Evolutionary conservation across 2,113 vertebrate genomes (phyloP).

Genomic region (Hymenochirus boettgeri): DNA sequence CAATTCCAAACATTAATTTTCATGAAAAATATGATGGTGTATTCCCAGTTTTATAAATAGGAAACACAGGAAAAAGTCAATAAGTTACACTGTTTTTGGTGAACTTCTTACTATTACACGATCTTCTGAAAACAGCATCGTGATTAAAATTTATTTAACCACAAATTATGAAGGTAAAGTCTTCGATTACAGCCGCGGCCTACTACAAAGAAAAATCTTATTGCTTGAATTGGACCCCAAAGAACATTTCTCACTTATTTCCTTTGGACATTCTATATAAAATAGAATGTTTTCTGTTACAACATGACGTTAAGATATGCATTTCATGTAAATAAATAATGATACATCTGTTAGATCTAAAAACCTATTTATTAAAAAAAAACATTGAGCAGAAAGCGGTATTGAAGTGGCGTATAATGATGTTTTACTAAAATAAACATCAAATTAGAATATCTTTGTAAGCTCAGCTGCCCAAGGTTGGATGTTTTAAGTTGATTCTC

Average conservation of each 20-base stretch:
- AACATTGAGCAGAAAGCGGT: neutral
- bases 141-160: neutral
- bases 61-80: neutral
- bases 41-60: neutral
- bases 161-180: neutral
- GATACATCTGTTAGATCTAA: constrained; percentile 30
- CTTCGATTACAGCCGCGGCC: neutral
- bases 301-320: constrained; percentile 30
- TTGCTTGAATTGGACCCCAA: neutral
- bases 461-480: neutral
- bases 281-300: constrained; percentile 24
- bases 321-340: constrained; percentile 31
- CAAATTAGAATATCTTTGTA: neutral
- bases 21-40: too few relatives aligned
- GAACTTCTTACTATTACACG: neutral
- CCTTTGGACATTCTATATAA: constrained; percentile 20
- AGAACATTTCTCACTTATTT: constrained; percentile 16
- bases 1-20: too few relatives aligned
- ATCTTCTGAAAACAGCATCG: neutral
- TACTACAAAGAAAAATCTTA: neutral
- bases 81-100: neutral
- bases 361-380: constrained; percentile 5
- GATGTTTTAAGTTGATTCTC: neutral
- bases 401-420: neutral
- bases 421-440: neutral